These are phyloP conservation scores for Paracentrotus lividus DNA, from an alignment of 53 echinoderm and acorn worm genomes.

Conservation along the genomic window DNA sequence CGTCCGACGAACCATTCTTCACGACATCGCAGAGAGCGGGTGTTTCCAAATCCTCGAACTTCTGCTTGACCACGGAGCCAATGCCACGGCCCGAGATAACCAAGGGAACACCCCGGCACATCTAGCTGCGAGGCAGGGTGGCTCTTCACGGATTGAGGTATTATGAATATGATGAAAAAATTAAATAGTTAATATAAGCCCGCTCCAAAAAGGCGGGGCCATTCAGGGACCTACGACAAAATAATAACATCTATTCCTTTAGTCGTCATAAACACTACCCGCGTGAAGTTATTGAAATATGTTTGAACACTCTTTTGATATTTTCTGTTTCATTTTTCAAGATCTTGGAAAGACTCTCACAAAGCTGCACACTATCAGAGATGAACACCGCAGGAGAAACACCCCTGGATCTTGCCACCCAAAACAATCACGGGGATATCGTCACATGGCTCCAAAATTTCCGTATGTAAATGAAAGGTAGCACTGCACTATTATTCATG, in stretches of 20 bases:
- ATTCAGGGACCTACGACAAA: too few species aligned
- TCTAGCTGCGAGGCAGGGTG: conserved; percentile 19
- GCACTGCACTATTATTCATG: neutral
- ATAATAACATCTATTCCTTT: too few species aligned
- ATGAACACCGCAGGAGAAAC: neutral
- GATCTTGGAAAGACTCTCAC: conserved; percentile 12
- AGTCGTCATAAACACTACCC: too few species aligned
- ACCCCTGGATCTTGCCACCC: neutral
- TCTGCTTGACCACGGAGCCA: conserved; percentile 33
- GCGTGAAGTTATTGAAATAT: too few species aligned
- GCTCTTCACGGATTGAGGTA: neutral
- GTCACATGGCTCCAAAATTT: conserved; percentile 13
- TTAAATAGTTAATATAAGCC: too few species aligned
- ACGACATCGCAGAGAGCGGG: conserved; percentile 46
- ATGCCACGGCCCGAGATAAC: conserved; percentile 36
- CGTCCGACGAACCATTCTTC: conserved; percentile 7
- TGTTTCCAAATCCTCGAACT: neutral
- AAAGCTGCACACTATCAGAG: neutral
- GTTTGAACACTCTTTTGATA: too few species aligned
- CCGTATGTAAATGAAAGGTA: conserved; percentile 7
- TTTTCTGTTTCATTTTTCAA: neutral
- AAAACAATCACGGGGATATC: neutral
- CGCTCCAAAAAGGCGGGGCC: too few species aligned
- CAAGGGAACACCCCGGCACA: conserved; percentile 59
- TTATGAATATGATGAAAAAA: neutral